Base-by-base conservation (phyloP, 2,888 invertebrate genomes). In the Elysia crispata region DNA sequence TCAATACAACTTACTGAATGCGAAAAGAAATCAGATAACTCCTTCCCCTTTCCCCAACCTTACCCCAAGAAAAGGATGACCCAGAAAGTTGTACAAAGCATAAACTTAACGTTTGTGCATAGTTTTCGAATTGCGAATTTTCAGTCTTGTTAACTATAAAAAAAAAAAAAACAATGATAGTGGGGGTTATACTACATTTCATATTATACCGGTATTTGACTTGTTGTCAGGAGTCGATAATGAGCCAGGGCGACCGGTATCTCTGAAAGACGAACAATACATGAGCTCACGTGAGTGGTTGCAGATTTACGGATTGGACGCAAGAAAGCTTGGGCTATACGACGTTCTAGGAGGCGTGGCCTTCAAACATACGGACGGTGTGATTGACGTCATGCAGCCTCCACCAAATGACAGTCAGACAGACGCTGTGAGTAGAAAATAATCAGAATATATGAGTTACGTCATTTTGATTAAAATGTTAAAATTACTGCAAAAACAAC, bases 271-370 rank as follows among this genome's bases (percentile, higher is more conserved):
- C 72, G 92, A 92, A 81, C 89, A 90, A 66, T 91, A 91, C 82
- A 90, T 92, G 90, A 90, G 89, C 57, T 92, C 92, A 15, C 81
- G 85, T 49, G 91, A 91, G 76, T 92, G 92, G 92, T 83, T 92
- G 33, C 84, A 85, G 54, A 87, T 86, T 60, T 87, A 91, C 81
- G 92, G 92, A 13, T 84, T 92, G 6, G 86, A 83, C n/a, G 87
- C 91, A 15, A 85, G 88, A 79, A 89, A 87, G 76, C 87, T 92
- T 3, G 90, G 89, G 54, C 85, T 92, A 81, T 90, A 89, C 83
- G 90, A 91, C 83, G 85, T 91, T 13, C 85, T 92, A 50, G 82
- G 87, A 15, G 87, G 87, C 20, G 91, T 92, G 6, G 90, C 91
- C 6, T 92, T 92, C 85, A 89, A 89, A 81, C 92, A 92, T 84